Base-by-base conservation (phyloP, 2,888 invertebrate species). In the Dryobotodes eremita region DNA sequence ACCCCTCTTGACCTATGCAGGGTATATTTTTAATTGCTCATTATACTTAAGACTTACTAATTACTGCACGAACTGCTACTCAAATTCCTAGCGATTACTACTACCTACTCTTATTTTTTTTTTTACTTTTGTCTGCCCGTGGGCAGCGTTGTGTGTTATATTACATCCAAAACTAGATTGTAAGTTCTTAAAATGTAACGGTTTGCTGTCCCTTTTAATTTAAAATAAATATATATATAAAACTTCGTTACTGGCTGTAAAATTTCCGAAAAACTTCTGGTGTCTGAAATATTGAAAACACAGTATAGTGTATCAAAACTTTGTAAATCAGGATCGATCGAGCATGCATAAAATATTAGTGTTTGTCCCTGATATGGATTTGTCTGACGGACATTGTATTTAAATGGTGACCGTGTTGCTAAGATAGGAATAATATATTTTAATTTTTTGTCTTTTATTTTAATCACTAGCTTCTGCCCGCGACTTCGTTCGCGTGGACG, bases 271-370 rank as follows among this genome's bases (percentile, higher is more conserved):
- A 48, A 15, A 23, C 26, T 15, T 31, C 36, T 53, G n/a, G 65
- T 50, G 75, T 13, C 69, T 57, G 66, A 79, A 79, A 75, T 73
- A 66, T 42, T 65, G 57, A 62, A 68, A 82, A 48, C 77, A 75
- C 11, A 42, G 1, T 82, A 87, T 65, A 82, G 64, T 68, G 68
- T 75, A 20, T 50, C 64, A 75, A 79, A 79, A 26, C 53, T 85
- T 83, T 36, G 57, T 81, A 81, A 85, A 87, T 85, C 83, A 82
- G 73, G 23, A 70, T 76, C 75, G 83, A 66, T 74, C 48, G 69
- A 65, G 89, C 86, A 92, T 93, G 88, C 89, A 93, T 93, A 91
- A 93, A 89, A 80, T 83, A 93, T 85, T 65, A 76, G 71, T 69
- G 76, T 86, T 88, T 91, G 90, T 88, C 92, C 90, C 90, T 91